A percentile compares a stretch with the other conserved stretches of the same genome.
phyloP scores from a whole-genome alignment of 92 coral and sea anemone species.

The Metridium senile region DNA sequence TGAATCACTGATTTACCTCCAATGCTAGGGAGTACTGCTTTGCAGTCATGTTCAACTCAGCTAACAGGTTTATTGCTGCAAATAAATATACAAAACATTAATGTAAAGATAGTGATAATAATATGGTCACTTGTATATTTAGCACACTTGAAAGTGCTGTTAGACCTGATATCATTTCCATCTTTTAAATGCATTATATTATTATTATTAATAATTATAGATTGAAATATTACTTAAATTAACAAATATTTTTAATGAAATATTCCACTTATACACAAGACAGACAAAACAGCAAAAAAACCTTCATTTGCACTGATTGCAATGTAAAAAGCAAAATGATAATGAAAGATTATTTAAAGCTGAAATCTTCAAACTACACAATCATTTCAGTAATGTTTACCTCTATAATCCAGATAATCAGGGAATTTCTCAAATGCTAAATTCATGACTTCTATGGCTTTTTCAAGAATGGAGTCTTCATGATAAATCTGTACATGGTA shows the following conservation, averaged over 20 bases:
- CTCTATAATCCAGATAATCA: constrained; percentile 30
- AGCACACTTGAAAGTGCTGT: neutral
- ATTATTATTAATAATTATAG: no score
- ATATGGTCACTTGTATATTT: neutral
- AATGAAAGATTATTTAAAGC: no score
- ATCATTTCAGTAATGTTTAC: no score
- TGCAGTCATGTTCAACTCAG: constrained; percentile 79
- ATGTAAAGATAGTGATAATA: neutral
- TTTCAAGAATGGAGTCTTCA: constrained; percentile 58
- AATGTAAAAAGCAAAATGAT: no score
- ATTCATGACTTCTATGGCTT: constrained; percentile 66
- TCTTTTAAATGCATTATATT: no score
- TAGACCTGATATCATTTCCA: no score
- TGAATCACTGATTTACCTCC: constrained; percentile 46
- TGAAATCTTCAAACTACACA: no score
- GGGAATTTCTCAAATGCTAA: constrained; percentile 80
- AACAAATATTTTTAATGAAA: no score
- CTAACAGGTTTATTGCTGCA: constrained; percentile 84
- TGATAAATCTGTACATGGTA: constrained; percentile 71
- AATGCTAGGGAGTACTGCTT: constrained; percentile 73
- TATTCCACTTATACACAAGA: no score
- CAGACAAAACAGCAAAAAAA: no score
- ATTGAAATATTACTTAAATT: no score
- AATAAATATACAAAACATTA: neutral
- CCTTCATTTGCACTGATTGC: no score